Evolutionary conservation across 2,113 vertebrate genomes (phyloP).

Genomic region (Campylorhamphus procurvoides): DNA sequence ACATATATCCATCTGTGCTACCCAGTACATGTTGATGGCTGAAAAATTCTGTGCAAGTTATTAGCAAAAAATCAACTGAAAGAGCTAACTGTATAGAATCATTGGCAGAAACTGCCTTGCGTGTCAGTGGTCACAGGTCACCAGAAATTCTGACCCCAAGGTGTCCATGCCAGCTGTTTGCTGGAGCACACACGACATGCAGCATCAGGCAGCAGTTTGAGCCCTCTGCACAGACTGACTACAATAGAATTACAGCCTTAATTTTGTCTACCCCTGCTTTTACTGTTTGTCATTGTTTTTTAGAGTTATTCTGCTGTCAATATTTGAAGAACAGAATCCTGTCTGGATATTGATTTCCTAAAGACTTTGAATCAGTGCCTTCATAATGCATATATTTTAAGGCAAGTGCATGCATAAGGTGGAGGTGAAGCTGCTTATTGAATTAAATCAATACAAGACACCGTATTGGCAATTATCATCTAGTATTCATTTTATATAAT

Average conservation of each 20-base stretch:
- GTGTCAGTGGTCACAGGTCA: neutral
- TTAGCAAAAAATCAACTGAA: neutral
- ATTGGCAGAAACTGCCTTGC: neutral
- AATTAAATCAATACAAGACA: conserved; percentile 55
- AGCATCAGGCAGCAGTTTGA: neutral
- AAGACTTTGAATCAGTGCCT: conserved; percentile 48
- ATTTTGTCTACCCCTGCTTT: neutral
- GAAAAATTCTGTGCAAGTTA: neutral
- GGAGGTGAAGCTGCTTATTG: conserved; percentile 44
- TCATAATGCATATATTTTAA: conserved; percentile 54
- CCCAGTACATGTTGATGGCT: neutral
- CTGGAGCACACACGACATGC: neutral
- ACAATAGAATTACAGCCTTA: neutral
- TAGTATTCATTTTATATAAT: neutral
- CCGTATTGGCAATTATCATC: neutral
- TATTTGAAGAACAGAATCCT: conserved; percentile 48
- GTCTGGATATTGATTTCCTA: conserved; percentile 52
- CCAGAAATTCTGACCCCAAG: neutral
- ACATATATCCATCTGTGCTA: neutral
- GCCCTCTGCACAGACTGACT: neutral
- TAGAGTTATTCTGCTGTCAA: conserved; percentile 50
- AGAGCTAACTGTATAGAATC: neutral
- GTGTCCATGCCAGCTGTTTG: neutral
- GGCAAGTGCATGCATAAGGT: conserved; percentile 33
- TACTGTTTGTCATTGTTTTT: conserved; percentile 52